Percentiles rank a stretch among this genome's conserved stretches.
phyloP scores from a whole-genome alignment of 2,113 vertebrate species.

The Sus scrofa region DNA sequence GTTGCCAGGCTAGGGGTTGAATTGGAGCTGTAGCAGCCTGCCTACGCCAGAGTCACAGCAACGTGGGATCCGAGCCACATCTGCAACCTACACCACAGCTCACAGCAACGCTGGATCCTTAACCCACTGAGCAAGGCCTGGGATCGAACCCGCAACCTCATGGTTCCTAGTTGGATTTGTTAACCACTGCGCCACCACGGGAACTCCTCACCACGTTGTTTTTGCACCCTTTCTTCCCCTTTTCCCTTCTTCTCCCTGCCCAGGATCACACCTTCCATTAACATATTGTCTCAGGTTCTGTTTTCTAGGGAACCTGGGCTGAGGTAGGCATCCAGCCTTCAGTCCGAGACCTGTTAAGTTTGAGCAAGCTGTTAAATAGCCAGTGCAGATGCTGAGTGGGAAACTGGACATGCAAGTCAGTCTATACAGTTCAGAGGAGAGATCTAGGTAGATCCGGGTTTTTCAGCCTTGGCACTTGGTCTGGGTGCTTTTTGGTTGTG shows the following conservation, averaged over 20 bases:
- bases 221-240: neutral
- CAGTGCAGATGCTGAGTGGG: neutral
- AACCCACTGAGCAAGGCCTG: too few relatives aligned
- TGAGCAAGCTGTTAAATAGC: neutral
- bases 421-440: neutral
- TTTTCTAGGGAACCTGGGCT: neutral
- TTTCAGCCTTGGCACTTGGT: neutral
- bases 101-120: too few relatives aligned
- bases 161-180: too few relatives aligned
- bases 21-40: too few relatives aligned
- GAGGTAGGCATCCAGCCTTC: neutral
- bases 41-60: too few relatives aligned
- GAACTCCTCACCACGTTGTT: neutral
- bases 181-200: too few relatives aligned
- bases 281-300: neutral
- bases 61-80: too few relatives aligned
- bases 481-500: neutral
- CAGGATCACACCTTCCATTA: neutral
- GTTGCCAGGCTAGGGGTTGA: too few relatives aligned
- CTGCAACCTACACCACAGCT: too few relatives aligned
- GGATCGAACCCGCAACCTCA: too few relatives aligned
- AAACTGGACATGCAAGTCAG: neutral
- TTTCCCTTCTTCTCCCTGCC: neutral
- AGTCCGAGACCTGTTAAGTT: neutral
- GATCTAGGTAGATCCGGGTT: neutral